Evolutionary conservation across 2,888 invertebrate species (phyloP).

Genomic region (Drosophila anceps): DNA sequence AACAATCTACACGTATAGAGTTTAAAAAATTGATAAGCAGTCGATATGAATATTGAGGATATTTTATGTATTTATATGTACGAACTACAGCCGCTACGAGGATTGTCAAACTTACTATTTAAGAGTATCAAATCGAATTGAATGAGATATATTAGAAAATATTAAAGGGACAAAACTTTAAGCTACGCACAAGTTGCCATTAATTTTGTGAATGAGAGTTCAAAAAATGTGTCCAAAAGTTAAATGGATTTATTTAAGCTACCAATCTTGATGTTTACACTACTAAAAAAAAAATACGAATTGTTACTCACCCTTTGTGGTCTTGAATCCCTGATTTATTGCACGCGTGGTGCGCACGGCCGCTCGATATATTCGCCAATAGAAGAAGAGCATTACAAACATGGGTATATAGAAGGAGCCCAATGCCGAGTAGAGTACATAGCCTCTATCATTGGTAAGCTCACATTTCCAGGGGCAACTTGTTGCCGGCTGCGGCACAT

Average conservation of each 20-base stretch:
- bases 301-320: constrained; percentile 89
- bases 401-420: constrained; percentile 99
- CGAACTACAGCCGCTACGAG: constrained; percentile 74
- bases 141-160: constrained; percentile 54
- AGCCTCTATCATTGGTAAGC: constrained; percentile 96
- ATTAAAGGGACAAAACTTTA: constrained; percentile 64
- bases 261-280: constrained; percentile 23
- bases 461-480: constrained; percentile 95
- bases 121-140: constrained; percentile 38
- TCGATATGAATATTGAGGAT: constrained; percentile 63
- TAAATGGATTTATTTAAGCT: constrained; percentile 19
- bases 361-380: constrained; percentile 97
- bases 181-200: constrained; percentile 76
- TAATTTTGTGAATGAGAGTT: constrained; percentile 59
- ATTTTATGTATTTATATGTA: constrained; percentile 39
- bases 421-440: constrained; percentile 98
- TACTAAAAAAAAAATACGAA: constrained; percentile 9
- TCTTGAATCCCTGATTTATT: constrained; percentile 95
- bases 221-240: constrained; percentile 57
- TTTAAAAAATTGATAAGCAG: constrained; percentile 63
- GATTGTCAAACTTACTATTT: constrained; percentile 59
- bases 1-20: constrained; percentile 75
- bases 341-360: constrained; percentile 97
- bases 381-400: constrained; percentile 99
- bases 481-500: constrained; percentile 46